A percentile compares a stretch with the other conserved stretches of the same genome.
These are phyloP conservation scores for Trachelus stipa DNA, from an alignment of 2,888 invertebrate species.

Conservation along the genomic window DNA sequence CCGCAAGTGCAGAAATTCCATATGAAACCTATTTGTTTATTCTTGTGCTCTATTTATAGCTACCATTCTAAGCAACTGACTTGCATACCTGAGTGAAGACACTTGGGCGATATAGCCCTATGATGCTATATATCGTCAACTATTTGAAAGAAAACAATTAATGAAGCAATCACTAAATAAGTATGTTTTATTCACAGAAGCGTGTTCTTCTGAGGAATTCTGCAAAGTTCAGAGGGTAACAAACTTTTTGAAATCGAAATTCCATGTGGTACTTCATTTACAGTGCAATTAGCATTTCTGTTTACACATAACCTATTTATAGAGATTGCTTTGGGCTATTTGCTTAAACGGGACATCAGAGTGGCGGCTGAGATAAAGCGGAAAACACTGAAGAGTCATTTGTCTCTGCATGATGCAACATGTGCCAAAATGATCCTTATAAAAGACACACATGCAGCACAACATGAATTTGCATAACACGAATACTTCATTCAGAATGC, in stretches of 20 bases:
- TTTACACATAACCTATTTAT: constrained; percentile 11
- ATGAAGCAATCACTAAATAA: background rate
- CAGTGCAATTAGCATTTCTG: constrained; percentile 24
- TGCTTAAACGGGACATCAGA: too few relatives aligned
- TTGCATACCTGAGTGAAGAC: constrained; percentile 7
- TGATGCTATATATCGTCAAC: too few relatives aligned
- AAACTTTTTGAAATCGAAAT: constrained; percentile 22
- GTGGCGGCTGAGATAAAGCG: too few relatives aligned
- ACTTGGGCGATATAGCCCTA: background rate
- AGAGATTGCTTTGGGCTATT: too few relatives aligned
- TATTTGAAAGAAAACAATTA: background rate
- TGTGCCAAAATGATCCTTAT: too few relatives aligned
- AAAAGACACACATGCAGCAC: too few relatives aligned
- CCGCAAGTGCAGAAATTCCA: background rate
- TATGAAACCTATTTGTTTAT: constrained; percentile 7
- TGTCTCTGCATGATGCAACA: too few relatives aligned
- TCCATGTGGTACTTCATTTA: constrained; percentile 16
- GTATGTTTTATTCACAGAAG: background rate
- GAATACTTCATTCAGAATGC: too few relatives aligned
- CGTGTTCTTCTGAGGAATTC: background rate
- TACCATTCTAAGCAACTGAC: background rate
- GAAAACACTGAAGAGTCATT: too few relatives aligned
- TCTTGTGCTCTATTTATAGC: constrained; percentile 7
- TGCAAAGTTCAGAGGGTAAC: constrained; percentile 11
- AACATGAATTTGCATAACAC: too few relatives aligned